Evolutionary conservation across 2,888 invertebrate genomes (phyloP), one percentile per base, ranked within the genome.

Genomic region (Bombylius discolor): DNA sequence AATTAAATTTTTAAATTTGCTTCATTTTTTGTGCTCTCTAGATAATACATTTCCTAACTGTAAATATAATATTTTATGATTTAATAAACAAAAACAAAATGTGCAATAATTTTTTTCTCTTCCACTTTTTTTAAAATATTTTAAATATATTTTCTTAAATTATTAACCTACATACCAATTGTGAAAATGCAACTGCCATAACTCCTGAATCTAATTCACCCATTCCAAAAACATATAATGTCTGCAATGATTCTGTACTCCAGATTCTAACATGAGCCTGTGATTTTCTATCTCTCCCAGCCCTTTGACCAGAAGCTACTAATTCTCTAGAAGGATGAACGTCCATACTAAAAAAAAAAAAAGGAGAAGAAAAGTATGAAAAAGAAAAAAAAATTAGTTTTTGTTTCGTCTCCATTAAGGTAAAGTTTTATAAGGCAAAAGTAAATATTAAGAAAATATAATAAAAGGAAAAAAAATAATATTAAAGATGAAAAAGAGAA

Each of bases 191-290:
- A 4, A 95, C 85, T 0, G 92, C 90, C 0, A 89, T 81, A 0
- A 95, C 89, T 0, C 91, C 92, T 53, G 87, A 81, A 66, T 89
- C 89, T 67, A 93, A 84, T 71, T 91, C 90, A 0, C 91, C 91
- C 84, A 91, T 88, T 5, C 94, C 93, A 68, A 94, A 89, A 36
- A 93, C 89, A 68, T 90, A 89, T 47, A 91, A 77, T 0, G 93
- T 94, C 70, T 89, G 88, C 61, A 95, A 73, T 1, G 90, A 88
- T 72, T 89, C 88, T 0, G 90, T 89, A 68, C 92, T 89, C 94
- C 94, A 95, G 63, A 95, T 89, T 56, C 93, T 80, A 23, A 95
- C 89, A 68, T 93, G 92, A 1, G 90, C 89, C 70, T 90, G 89
- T 11, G 89, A 88, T 61, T 90, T 87, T 47, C 89, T 77, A 65